Base-by-base conservation (phyloP, 2,113 vertebrate genomes). In the Tetrao urogallus region DNA sequence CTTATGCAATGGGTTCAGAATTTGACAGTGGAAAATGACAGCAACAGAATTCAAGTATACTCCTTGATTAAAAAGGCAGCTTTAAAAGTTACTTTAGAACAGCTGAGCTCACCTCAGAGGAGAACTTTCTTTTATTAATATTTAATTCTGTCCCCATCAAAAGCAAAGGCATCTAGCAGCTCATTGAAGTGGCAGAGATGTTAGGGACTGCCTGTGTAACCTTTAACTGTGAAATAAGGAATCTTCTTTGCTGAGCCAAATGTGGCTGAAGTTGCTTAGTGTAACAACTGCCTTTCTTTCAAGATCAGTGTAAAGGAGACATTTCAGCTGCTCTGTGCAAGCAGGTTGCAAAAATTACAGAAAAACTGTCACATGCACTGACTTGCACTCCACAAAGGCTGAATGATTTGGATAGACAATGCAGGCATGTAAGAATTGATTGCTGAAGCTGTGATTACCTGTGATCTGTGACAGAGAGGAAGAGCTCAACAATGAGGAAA, bases 361-460 rank as follows among this genome's bases (percentile, higher is more conserved):
- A 60, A 83, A 81, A 83, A 27, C 80, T 93, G 75, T 77, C 75
- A 64, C 56, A 90, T 43, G 78, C 50, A 38, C 15, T 66, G 92
- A 19, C 58, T 86, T 76, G 67, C 34, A 42, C 0, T 0, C 32
- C 56, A 58, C 61, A 60, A 77, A 65, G 72, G 13, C 65, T 71
- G 69, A 86, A 86, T 84, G 61, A 40, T 76, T 72, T 71, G 45
- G 89, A 83, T 34, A 50, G 85, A 77, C 54, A 86, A 88, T 12
- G 65, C 82, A 77, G 75, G 38, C 56, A 34, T 42, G 11, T 88
- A 74, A 74, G 94, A 73, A n/a, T 52, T 91, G 90, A 90, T 93
- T 93, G 92, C 88, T 74, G 82, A 58, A 85, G 48, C 42, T 48
- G 25, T 91, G 90, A 91, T 88, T 95, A 76, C 66, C 72, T 61